phyloP scores from a whole-genome alignment of 2,797 vertebrate species.

The Semotilus atromaculatus region DNA sequence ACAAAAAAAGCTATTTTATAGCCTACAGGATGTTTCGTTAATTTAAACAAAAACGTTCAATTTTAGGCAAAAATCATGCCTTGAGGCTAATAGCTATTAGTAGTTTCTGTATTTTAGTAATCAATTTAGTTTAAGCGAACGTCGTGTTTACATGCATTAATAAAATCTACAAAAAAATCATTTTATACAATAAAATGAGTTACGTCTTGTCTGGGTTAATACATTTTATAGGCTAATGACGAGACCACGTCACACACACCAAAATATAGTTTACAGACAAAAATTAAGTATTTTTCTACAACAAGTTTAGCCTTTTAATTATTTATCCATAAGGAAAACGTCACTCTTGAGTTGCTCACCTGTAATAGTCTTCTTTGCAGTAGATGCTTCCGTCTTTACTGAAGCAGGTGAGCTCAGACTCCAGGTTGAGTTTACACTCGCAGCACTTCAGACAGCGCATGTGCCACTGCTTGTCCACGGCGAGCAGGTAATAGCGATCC shows the following conservation, averaged over 20 bases:
- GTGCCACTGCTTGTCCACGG: conserved; percentile 99
- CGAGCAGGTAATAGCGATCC: conserved; percentile 98
- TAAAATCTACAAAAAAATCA: background rate
- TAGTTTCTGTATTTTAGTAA: background rate
- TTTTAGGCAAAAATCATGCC: background rate
- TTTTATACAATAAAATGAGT: background rate
- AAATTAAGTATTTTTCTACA: background rate
- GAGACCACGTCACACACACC: background rate
- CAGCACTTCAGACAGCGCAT: conserved; percentile 99
- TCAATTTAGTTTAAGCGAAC: background rate
- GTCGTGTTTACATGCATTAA: no score
- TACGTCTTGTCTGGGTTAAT: background rate
- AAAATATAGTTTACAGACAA: background rate
- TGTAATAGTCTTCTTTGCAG: conserved; percentile 99
- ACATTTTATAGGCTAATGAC: background rate
- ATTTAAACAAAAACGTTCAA: background rate
- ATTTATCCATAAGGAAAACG: background rate
- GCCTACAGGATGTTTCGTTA: background rate
- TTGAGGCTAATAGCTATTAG: background rate
- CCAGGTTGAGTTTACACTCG: conserved; percentile 97
- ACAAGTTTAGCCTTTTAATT: background rate
- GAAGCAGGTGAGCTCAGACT: conserved; percentile 99
- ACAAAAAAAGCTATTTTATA: background rate
- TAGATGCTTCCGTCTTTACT: conserved; percentile 99
- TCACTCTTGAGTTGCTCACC: conserved; percentile 74